A percentile compares a stretch with the other conserved stretches of the same genome.
Evolutionary conservation across 1,140 invertebrate species (phyloP).

Genomic region (Tenebrio molitor): DNA sequence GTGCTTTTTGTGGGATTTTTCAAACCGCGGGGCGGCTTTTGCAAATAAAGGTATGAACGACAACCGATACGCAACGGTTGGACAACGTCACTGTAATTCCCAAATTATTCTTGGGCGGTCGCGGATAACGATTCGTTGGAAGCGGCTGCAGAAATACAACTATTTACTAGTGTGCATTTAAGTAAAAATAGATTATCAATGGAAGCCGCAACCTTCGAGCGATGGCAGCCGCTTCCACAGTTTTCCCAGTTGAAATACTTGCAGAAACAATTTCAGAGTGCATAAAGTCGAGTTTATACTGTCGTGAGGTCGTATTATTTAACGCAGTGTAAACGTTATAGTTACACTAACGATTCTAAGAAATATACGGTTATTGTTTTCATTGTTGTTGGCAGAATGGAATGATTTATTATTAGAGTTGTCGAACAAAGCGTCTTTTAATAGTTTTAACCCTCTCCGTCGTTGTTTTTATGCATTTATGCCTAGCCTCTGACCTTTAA

Average conservation of each 20-base stretch:
- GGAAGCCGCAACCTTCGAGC: too few relatives aligned
- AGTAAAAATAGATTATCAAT: too few relatives aligned
- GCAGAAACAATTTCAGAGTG: constrained; percentile 21
- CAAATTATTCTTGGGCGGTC: too few relatives aligned
- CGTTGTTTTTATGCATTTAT: constrained; percentile 16
- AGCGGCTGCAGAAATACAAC: too few relatives aligned
- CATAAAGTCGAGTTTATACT: constrained; percentile 31
- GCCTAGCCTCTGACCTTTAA: constrained; percentile 1
- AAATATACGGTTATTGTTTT: constrained; percentile 37
- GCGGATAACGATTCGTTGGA: too few relatives aligned
- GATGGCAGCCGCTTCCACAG: too few relatives aligned
- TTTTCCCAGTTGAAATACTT: neutral
- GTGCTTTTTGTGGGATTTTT: too few relatives aligned
- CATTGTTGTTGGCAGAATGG: constrained; percentile 30
- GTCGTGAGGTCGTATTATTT: constrained; percentile 27
- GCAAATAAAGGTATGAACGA: too few relatives aligned
- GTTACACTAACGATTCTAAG: constrained; percentile 28
- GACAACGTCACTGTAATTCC: too few relatives aligned
- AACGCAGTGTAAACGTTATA: constrained; percentile 30
- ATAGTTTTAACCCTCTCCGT: constrained; percentile 25
- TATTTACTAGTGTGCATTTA: too few relatives aligned
- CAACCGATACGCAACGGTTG: too few relatives aligned
- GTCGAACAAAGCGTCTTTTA: constrained; percentile 30
- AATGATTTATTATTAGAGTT: constrained; percentile 33
- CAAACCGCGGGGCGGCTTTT: too few relatives aligned